Percentiles rank a stretch among this genome's conserved stretches.
phyloP scores from a whole-genome alignment of 1,140 invertebrate genomes.

The Dendroctonus ponderosae region DNA sequence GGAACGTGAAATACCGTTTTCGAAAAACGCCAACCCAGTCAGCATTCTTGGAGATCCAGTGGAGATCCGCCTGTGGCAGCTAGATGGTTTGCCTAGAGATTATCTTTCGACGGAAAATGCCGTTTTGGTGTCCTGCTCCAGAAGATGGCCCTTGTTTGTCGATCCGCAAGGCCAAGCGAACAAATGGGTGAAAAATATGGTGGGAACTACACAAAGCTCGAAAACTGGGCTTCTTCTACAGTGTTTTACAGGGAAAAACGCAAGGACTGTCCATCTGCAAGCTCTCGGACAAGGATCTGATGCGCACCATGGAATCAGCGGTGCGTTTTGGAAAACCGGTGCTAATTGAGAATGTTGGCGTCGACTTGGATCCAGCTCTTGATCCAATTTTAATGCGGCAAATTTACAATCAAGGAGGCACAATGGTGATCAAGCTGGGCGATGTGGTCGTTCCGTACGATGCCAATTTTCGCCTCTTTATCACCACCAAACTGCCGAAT shows the following conservation, averaged over 20 bases:
- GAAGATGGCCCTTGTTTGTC: slow-evolving; percentile 67
- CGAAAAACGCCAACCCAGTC: slow-evolving; percentile 58
- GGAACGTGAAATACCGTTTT: slow-evolving; percentile 55
- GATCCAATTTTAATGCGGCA: slow-evolving; percentile 62
- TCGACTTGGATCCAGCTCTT: slow-evolving; percentile 64
- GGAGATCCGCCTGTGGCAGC: slow-evolving; percentile 62
- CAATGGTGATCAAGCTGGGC: slow-evolving; percentile 53
- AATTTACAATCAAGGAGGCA: slow-evolving; percentile 52
- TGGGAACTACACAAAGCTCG: slow-evolving; percentile 41
- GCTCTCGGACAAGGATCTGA: slow-evolving; percentile 65
- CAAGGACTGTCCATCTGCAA: slow-evolving; percentile 60
- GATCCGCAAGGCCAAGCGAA: slow-evolving; percentile 71
- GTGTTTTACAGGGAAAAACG: slow-evolving; percentile 54
- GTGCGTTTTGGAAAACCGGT: slow-evolving; percentile 69
- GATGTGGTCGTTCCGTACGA: slow-evolving; percentile 66
- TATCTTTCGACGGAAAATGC: slow-evolving; percentile 68
- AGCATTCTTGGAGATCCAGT: slow-evolving; percentile 64
- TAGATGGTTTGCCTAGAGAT: slow-evolving; percentile 67
- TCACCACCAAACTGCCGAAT: slow-evolving; percentile 71
- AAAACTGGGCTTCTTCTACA: slow-evolving; percentile 7
- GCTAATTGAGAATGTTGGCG: slow-evolving; percentile 62
- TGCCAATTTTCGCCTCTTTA: slow-evolving; percentile 63
- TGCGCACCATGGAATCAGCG: slow-evolving; percentile 70
- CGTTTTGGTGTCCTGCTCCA: slow-evolving; percentile 60
- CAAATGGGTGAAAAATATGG: slow-evolving; percentile 72